Conservation (phyloP, 37 sponge, comb jelly and placozoan genomes). For the Chondrilla cf. caribensis region DNA sequence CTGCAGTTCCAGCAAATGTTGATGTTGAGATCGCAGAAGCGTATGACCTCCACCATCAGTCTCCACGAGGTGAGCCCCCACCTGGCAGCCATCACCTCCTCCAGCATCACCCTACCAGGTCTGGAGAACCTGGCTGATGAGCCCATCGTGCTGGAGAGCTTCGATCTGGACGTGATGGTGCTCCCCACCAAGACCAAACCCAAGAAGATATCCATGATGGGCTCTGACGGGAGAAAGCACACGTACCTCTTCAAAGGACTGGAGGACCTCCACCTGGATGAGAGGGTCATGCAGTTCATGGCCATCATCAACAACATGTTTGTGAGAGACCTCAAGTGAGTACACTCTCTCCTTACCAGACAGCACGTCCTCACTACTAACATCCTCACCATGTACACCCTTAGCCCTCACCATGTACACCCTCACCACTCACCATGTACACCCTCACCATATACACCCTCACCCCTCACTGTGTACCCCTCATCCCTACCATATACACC, state of each 20-base stretch:
- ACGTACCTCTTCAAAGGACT: constrained; percentile 96
- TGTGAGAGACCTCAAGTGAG: constrained; percentile 45
- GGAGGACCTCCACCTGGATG: constrained; percentile 97
- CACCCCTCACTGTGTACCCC: no score
- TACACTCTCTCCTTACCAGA: no score
- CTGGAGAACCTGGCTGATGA: constrained; percentile 35
- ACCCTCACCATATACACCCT: no score
- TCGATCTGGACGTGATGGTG: constrained; percentile 81
- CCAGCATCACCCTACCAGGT: constrained; percentile 81
- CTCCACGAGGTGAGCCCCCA: constrained; percentile 87
- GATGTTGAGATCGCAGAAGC: constrained; percentile 83
- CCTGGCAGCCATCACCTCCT: constrained; percentile 77
- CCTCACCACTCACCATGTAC: no score
- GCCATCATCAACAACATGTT: constrained; percentile 94
- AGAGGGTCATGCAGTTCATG: constrained; percentile 98
- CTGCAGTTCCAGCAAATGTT: constrained; percentile 83
- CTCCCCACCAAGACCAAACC: constrained; percentile 99
- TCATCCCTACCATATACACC: no score
- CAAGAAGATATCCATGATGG: constrained; percentile 96
- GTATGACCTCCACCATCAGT: constrained; percentile 68
- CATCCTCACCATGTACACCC: no score
- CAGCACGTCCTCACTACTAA: constrained; percentile 52
- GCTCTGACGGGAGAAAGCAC: constrained; percentile 92
- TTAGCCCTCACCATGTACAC: no score
- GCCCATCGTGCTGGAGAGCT: constrained; percentile 78